Evolutionary conservation across 2,113 vertebrate species (phyloP).

Genomic region (Chloroceryle aenea): DNA sequence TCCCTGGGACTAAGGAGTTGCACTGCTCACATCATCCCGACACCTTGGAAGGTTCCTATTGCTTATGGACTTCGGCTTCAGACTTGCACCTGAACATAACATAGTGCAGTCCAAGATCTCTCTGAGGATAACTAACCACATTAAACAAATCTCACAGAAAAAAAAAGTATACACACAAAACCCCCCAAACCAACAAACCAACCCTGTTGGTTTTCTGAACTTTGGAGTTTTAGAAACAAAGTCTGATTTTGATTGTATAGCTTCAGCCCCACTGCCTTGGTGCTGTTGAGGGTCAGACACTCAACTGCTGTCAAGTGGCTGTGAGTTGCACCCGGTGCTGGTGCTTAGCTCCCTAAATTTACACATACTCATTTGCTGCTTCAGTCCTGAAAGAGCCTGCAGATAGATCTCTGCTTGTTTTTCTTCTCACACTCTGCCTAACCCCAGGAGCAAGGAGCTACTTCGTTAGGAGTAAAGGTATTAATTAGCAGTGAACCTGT

Average conservation of each 20-base stretch:
- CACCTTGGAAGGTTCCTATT: not conserved
- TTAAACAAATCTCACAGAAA: not conserved
- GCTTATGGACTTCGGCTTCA: not conserved
- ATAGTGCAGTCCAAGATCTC: fast-evolving
- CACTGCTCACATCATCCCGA: not conserved
- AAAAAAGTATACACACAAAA: too few species aligned
- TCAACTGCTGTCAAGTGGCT: fast-evolving
- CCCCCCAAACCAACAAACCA: not conserved
- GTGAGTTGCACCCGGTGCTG: not conserved
- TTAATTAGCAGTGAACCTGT: slow-evolving; percentile 41
- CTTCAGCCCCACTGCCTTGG: not conserved
- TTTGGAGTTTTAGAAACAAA: not conserved
- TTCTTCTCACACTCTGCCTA: slow-evolving; percentile 23
- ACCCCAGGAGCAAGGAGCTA: not conserved
- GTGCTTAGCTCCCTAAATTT: not conserved
- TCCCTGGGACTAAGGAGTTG: not conserved
- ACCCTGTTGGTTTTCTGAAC: not conserved
- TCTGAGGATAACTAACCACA: fast-evolving
- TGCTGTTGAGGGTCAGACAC: fast-evolving
- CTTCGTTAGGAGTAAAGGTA: slow-evolving; percentile 30
- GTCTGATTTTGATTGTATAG: not conserved
- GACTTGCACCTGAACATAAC: not conserved
- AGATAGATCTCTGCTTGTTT: slow-evolving; percentile 14
- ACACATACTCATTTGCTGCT: not conserved
- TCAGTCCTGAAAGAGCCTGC: not conserved